Conservation (phyloP, 2,888 invertebrate species). For the Ornithoptera priamus region DNA sequence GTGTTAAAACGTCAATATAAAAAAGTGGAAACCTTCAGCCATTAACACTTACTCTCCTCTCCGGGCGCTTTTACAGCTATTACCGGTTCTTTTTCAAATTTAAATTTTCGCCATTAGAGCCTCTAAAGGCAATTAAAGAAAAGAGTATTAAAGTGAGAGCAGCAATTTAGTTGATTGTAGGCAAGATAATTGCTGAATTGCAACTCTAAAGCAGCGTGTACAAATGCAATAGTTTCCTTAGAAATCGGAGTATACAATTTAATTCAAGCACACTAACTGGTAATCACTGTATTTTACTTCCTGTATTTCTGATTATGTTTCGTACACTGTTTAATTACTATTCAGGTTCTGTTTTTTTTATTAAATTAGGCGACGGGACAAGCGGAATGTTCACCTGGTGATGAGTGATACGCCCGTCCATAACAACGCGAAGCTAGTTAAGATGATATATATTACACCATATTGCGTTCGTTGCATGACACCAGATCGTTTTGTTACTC, state of each 20-base stretch:
- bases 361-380: no score
- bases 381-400: no score
- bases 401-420: no score
- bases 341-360: neutral
- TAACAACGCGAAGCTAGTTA: no score
- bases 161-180: conserved; percentile 28
- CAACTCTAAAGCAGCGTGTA: conserved; percentile 26
- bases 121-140: conserved; percentile 29
- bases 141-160: conserved; percentile 29
- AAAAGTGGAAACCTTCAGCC: conserved; percentile 25
- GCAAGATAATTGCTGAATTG: conserved; percentile 30
- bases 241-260: conserved; percentile 9
- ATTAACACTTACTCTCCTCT: conserved; percentile 27
- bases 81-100: conserved; percentile 27
- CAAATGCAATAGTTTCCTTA: conserved; percentile 21
- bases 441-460: no score
- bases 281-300: neutral
- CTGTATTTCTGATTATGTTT: neutral
- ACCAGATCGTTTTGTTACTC: no score
- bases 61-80: conserved; percentile 25
- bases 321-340: neutral
- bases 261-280: neutral
- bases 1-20: conserved; percentile 13
- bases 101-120: conserved; percentile 29
- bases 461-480: no score